These are phyloP conservation scores for Dendrocincla fuliginosa DNA, from an alignment of 2,797 vertebrate genomes.

Conservation along the genomic window DNA sequence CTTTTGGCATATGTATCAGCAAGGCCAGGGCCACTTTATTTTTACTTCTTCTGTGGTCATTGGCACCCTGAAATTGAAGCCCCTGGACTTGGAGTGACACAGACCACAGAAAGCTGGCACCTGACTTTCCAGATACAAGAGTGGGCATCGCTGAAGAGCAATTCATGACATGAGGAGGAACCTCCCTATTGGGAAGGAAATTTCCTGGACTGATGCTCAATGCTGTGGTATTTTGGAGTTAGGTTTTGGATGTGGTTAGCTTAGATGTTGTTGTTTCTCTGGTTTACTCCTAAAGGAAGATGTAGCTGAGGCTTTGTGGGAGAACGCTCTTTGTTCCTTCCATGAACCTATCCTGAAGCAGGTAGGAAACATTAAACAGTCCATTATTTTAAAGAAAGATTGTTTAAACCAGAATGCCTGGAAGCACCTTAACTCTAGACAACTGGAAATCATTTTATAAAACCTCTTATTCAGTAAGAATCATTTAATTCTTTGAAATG, in stretches of 20 bases:
- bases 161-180: background rate
- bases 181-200: background rate
- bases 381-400: slow-evolving; percentile 31
- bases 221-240: background rate
- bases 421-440: slow-evolving; percentile 44
- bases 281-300: background rate
- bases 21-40: background rate
- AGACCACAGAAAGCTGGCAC: background rate
- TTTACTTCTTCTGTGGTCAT: background rate
- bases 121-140: background rate
- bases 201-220: background rate
- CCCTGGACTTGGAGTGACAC: no score
- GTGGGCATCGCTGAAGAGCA: background rate
- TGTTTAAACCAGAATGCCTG: slow-evolving; percentile 62
- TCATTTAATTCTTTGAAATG: slow-evolving; percentile 71
- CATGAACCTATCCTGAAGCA: background rate
- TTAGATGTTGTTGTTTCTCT: background rate
- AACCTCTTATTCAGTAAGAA: slow-evolving; percentile 42
- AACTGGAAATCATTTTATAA: slow-evolving; percentile 62
- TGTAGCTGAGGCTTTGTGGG: background rate
- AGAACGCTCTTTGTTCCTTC: background rate
- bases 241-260: background rate
- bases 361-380: slow-evolving; percentile 30
- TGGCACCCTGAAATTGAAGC: background rate
- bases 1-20: background rate